Base-by-base conservation (phyloP, 2,888 invertebrate species). In the Caenorhabditis panamensis region DNA sequence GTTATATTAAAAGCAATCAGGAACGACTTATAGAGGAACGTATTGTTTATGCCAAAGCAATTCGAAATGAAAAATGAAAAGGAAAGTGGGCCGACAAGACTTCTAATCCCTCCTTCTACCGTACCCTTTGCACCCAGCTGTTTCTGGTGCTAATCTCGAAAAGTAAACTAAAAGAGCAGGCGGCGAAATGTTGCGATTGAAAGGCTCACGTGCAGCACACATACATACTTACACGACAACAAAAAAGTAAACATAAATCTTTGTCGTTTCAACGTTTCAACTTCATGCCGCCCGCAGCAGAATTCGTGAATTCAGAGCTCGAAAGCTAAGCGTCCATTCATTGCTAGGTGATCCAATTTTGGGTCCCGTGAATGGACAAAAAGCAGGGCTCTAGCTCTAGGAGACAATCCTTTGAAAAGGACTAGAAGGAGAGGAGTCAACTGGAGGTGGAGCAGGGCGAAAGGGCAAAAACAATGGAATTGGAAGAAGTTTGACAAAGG, bases 291-390 rank as follows among this genome's bases (percentile, higher is more conserved):
- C n/a, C n/a, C n/a, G n/a, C n/a, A n/a, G n/a, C n/a, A n/a, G n/a
- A n/a, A n/a, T n/a, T n/a, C n/a, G n/a, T n/a, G n/a, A n/a, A n/a
- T n/a, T n/a, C n/a, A n/a, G n/a, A n/a, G n/a, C n/a, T n/a, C n/a
- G n/a, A n/a, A n/a, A n/a, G n/a, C n/a, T n/a, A n/a, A n/a, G 18
- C n/a, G 18, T 20, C 47, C 47, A 18, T 47, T 47, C 47, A 18
- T 47, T 20, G 47, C n/a, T 18, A 31, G 56, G 56, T 56, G 56
- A 56, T 56, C 56, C 36, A 56, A 56, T 56, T 56, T 31, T 31
- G 56, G 53, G 31, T 26, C 53, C 11, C 11, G 47, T 47, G 47
- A 47, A 36, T 36, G 36, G 36, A n/a, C n/a, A 47, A 31, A 13
- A 31, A 28, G 16, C 4, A 62, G 18, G 31, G 62, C 18, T 53